phyloP scores from a whole-genome alignment of 2,113 vertebrate genomes.

The Eupsittula cactorum region DNA sequence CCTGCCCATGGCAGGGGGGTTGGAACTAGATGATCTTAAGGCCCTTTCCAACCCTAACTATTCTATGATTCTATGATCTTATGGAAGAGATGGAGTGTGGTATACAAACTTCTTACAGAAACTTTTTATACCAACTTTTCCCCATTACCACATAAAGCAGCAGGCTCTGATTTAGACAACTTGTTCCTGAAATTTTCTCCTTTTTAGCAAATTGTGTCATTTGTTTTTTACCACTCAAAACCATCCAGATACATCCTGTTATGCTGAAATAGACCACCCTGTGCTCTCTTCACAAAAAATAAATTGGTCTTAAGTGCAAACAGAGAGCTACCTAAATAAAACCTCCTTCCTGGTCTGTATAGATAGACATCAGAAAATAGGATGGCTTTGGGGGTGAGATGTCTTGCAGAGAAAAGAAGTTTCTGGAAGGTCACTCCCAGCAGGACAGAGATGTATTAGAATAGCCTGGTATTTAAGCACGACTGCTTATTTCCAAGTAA shows the following conservation, averaged over 20 bases:
- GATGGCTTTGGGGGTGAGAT: background rate
- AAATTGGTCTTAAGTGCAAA: constrained; percentile 30
- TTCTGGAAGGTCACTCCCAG: constrained; percentile 58
- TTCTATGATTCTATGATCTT: too few relatives aligned
- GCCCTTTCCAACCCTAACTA: too few relatives aligned
- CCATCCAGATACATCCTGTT: background rate
- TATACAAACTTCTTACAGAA: background rate
- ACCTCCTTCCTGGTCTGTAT: background rate
- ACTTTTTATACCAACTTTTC: background rate
- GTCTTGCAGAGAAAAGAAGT: constrained; percentile 32
- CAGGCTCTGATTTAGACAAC: background rate
- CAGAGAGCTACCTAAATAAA: constrained; percentile 5
- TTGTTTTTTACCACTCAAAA: constrained; percentile 20
- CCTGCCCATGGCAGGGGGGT: too few relatives aligned
- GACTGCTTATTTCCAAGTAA: constrained; percentile 32
- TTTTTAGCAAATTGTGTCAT: background rate
- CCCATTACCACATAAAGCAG: background rate
- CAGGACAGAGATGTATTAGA: constrained; percentile 27
- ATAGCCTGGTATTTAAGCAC: constrained; percentile 20
- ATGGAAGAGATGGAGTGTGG: background rate
- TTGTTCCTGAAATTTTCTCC: background rate
- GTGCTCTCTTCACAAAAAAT: background rate
- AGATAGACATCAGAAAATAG: constrained; percentile 16
- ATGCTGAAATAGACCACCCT: background rate
- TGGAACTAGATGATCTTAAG: too few relatives aligned